Evolutionary conservation across 2,888 invertebrate species (phyloP).

Genomic region (Leucophora obtusa): DNA sequence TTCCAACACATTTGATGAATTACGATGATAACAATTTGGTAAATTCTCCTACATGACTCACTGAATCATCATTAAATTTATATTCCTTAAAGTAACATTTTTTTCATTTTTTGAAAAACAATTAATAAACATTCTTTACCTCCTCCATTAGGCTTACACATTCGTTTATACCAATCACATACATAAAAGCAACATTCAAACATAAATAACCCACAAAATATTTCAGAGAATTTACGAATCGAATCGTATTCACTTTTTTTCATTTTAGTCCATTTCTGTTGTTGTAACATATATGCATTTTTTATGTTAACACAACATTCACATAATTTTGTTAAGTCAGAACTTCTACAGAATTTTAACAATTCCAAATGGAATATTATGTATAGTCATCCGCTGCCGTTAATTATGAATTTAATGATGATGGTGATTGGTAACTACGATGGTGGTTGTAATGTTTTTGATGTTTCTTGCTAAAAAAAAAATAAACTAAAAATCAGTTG

Average conservation of each 20-base stretch:
- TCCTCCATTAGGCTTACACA: not conserved
- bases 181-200: not conserved
- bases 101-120: not conserved
- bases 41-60: conserved; percentile 5
- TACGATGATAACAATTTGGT: not conserved
- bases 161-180: not conserved
- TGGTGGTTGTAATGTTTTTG: conserved; percentile 12
- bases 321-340: conserved; percentile 48
- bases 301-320: not conserved
- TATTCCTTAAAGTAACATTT: not conserved
- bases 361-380: conserved; percentile 20
- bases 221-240: conserved; percentile 5
- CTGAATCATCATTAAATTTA: not conserved
- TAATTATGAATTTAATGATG: conserved; percentile 62
- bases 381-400: conserved; percentile 63
- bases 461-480: conserved; percentile 19
- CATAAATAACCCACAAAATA: not conserved
- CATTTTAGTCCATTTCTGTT: not conserved
- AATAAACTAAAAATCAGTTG: not conserved
- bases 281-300: conserved; percentile 1
- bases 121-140: conserved; percentile 3
- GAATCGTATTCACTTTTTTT: not conserved
- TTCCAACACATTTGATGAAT: conserved; percentile 3
- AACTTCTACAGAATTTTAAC: conserved; percentile 54
- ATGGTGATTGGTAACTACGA: conserved; percentile 19